Base-by-base conservation (phyloP, 2,113 vertebrate genomes). In the Genyomyrus donnyi region DNA sequence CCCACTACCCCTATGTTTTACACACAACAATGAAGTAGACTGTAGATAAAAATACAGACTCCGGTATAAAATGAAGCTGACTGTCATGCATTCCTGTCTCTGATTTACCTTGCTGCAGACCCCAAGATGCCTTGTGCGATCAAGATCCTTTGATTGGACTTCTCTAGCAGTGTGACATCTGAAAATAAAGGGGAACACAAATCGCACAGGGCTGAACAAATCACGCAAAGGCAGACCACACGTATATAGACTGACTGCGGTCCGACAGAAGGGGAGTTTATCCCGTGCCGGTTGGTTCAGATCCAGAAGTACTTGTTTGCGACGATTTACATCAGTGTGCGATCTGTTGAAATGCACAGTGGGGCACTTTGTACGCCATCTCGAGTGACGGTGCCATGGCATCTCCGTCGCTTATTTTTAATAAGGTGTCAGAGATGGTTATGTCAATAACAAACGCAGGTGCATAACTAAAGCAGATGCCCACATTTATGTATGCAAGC, bases 121-220 rank as follows among this genome's bases (percentile, higher is more conserved):
- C 91, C 91, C 87, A 95, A 90, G 1, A 96, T 62, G 15, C 94
- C 89, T 93, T 92, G 92, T 46, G 94, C 90, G 89, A 94, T 90
- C 46, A 92, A 45, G 24, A 91, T 89, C 85, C 70, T 90, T 50
- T 93, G 92, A 31, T 91, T 92, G 49, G 92, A 94, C 88, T 90
- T 94, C 86, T 96, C 95, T 90, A 96, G 88, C 91, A 96, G 93
- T 49, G 35, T 91, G 50, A 94, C 80, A 91, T 96, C 96, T 96
- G 3, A 62, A 84, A 24, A 46, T 86, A 88, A 9, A 85, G 85
- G 92, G 6, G 1, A 53, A 42, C 48, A 80, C 3, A 80, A 80
- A 80, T 80, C 11, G 5, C 74, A 80, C 74, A 80, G 35, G 74
- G 35, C 48, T 50, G 62, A 35, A 89, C 62, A 58, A 27, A 62